Evolutionary conservation across 2,888 invertebrate genomes (phyloP).

Genomic region (Macrophya alboannulata): DNA sequence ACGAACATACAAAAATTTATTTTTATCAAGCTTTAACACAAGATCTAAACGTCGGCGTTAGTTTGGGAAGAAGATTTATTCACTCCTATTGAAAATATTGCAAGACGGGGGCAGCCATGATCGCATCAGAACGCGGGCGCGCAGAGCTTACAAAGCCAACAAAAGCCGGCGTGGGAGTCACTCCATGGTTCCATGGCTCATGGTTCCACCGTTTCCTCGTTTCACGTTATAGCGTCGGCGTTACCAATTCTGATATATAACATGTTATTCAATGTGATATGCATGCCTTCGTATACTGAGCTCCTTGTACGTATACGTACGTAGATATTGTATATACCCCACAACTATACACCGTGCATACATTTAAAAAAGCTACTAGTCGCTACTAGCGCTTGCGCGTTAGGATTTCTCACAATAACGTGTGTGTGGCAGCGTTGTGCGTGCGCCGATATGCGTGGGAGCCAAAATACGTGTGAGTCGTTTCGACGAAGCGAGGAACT

Average conservation of each 20-base stretch:
- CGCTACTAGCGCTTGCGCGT: slow-evolving; percentile 25
- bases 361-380: not conserved
- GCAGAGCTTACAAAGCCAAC: slow-evolving; percentile 62
- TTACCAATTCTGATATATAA: slow-evolving; percentile 32
- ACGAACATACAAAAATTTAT: not conserved
- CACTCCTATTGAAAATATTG: not conserved
- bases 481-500: slow-evolving; percentile 30
- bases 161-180: slow-evolving; percentile 47
- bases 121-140: slow-evolving; percentile 62
- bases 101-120: slow-evolving; percentile 59
- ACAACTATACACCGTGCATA: not conserved
- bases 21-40: not conserved
- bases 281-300: not conserved
- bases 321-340: not conserved
- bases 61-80: not conserved
- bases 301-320: not conserved
- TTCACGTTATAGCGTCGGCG: slow-evolving; percentile 23
- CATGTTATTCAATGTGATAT: slow-evolving; percentile 7
- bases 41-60: not conserved
- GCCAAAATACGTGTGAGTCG: slow-evolving; percentile 14
- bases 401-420: not conserved
- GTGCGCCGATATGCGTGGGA: slow-evolving; percentile 53
- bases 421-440: slow-evolving; percentile 30
- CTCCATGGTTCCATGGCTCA: slow-evolving; percentile 16
- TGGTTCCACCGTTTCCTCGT: slow-evolving; percentile 53